Conservation (phyloP, 2,113 vertebrate genomes). For the Tautogolabrus adspersus region DNA sequence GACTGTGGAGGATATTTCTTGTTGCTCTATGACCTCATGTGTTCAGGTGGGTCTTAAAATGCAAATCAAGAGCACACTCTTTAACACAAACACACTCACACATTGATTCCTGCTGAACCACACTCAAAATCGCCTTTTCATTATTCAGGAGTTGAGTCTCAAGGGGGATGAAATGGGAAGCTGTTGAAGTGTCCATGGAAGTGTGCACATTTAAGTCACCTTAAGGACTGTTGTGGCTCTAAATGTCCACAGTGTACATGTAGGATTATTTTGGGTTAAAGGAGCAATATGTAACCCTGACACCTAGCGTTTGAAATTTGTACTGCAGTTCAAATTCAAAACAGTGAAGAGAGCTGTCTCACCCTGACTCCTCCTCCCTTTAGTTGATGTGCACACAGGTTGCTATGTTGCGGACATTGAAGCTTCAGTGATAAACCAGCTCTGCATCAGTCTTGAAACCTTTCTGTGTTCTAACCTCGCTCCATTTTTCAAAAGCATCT, state of each 20-base stretch:
- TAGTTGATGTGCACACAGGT: too few relatives aligned
- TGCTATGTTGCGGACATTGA: too few relatives aligned
- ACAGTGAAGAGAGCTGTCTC: too few relatives aligned
- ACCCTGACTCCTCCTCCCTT: too few relatives aligned
- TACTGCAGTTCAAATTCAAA: too few relatives aligned
- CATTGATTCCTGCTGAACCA: not conserved
- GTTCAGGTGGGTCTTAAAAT: constrained; percentile 24
- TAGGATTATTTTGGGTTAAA: too few relatives aligned
- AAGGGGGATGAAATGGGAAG: constrained; percentile 2
- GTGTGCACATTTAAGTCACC: not conserved
- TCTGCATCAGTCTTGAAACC: too few relatives aligned
- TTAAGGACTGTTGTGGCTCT: not conserved
- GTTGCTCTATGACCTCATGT: not conserved
- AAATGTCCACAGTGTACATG: not conserved
- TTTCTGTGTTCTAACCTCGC: too few relatives aligned
- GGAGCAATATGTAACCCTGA: too few relatives aligned
- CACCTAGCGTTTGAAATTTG: too few relatives aligned
- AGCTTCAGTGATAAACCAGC: too few relatives aligned
- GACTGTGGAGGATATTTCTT: not conserved
- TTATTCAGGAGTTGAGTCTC: constrained; percentile 7
- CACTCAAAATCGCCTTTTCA: constrained; percentile 18
- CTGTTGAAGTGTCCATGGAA: constrained; percentile 10
- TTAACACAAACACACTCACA: not conserved
- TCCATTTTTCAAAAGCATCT: too few relatives aligned
- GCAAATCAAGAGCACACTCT: constrained; percentile 10